A percentile compares a stretch with the other conserved stretches of the same genome.
Evolutionary conservation across 2,113 vertebrate species (phyloP).

Genomic region (Cavia aperea): DNA sequence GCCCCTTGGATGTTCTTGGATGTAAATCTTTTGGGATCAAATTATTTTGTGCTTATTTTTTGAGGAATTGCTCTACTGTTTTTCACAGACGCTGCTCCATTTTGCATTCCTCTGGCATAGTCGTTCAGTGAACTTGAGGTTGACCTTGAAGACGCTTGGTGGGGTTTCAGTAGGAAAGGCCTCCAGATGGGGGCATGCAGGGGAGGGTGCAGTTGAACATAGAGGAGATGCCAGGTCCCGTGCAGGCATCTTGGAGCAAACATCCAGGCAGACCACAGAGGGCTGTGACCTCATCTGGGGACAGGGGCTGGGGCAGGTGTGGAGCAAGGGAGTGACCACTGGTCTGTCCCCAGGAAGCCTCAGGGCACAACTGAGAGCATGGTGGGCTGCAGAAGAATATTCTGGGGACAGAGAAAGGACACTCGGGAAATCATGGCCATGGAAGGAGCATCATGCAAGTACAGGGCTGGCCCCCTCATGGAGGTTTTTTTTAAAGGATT

Average conservation of each 20-base stretch:
- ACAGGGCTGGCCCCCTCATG: neutral
- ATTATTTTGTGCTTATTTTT: neutral
- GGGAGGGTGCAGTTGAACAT: neutral
- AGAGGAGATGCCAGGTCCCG: fast-evolving
- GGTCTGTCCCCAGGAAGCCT: neutral
- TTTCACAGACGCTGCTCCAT: neutral
- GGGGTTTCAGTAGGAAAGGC: neutral
- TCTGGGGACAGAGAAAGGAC: neutral
- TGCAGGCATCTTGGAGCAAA: fast-evolving
- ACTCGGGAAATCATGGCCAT: neutral
- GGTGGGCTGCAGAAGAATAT: neutral
- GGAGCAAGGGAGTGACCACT: neutral
- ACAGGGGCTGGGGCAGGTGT: neutral
- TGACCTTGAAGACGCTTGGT: neutral
- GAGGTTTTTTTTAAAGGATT: neutral
- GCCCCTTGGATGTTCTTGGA: neutral
- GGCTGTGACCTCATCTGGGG: neutral
- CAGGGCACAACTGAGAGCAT: neutral
- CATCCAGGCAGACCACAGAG: neutral
- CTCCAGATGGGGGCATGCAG: neutral
- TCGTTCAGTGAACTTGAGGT: neutral
- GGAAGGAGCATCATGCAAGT: neutral
- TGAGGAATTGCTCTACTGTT: neutral
- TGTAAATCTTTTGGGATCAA: neutral
- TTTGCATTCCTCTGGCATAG: neutral